These are phyloP conservation scores for Campylomormyrus tamandua DNA, from an alignment of 2,113 vertebrate genomes.

Conservation along the genomic window DNA sequence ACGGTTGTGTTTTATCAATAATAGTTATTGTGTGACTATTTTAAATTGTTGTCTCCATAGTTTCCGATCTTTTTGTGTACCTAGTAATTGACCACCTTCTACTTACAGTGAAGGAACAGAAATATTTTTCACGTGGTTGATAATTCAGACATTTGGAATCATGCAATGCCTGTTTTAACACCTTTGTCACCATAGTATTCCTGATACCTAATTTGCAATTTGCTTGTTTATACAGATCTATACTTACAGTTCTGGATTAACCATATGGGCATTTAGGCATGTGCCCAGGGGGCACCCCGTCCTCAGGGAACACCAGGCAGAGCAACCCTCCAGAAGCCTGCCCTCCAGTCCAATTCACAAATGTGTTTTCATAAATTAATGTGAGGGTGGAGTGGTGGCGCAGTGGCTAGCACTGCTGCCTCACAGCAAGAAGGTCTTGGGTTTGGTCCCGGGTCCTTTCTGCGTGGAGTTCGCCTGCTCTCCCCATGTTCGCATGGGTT, in stretches of 20 bases:
- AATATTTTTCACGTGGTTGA: neutral
- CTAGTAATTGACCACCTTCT: neutral
- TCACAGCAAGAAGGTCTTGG: no score
- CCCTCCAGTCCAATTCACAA: neutral
- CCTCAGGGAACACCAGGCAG: neutral
- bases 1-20: neutral
- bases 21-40: neutral
- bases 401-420: no score
- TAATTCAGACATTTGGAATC: neutral
- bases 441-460: no score
- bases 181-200: neutral
- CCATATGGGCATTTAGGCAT: neutral
- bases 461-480: no score
- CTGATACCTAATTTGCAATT: neutral
- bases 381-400: neutral
- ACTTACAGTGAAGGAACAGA: neutral
- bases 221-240: neutral
- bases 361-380: neutral
- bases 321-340: neutral
- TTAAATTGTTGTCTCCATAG: neutral
- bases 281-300: neutral
- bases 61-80: neutral
- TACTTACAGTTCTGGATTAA: neutral
- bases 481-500: no score
- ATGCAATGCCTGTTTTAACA: neutral